Evolutionary conservation across 2,797 vertebrate species (phyloP).

Genomic region (Oryzias dopingdopingensis): DNA sequence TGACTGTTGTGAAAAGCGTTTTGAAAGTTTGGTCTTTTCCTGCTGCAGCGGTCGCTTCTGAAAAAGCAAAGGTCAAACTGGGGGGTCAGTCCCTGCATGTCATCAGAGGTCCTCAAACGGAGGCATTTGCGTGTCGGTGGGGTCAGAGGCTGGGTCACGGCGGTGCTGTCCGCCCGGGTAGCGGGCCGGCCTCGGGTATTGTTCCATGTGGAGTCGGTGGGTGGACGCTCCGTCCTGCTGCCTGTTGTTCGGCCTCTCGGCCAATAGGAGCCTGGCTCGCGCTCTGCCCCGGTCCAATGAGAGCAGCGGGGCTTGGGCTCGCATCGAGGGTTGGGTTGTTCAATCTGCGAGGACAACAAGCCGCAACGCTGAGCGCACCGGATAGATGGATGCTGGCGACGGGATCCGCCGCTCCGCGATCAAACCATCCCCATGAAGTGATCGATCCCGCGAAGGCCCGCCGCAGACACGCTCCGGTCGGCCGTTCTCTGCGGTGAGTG

Average conservation of each 20-base stretch:
- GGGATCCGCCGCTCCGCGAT: constrained; percentile 53
- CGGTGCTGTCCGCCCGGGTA: constrained; percentile 5
- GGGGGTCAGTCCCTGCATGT: too few species aligned
- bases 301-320: constrained; percentile 57
- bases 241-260: constrained; percentile 71
- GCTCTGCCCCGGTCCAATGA: constrained; percentile 66
- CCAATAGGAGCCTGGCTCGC: constrained; percentile 65
- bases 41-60: too few species aligned
- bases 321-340: constrained; percentile 72
- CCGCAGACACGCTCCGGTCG: neutral
- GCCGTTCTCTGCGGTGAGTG: constrained; percentile 41
- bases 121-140: too few species aligned
- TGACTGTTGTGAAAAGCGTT: too few species aligned
- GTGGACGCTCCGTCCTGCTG: constrained; percentile 62
- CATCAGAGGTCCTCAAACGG: too few species aligned
- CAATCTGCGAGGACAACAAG: constrained; percentile 71
- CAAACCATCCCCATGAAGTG: constrained; percentile 11
- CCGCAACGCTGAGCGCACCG: constrained; percentile 52
- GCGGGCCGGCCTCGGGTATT: constrained; percentile 39
- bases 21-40: too few species aligned
- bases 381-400: constrained; percentile 60
- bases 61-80: too few species aligned
- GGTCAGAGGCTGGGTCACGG: neutral
- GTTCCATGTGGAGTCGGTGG: constrained; percentile 70
- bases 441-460: constrained; percentile 6